Evolutionary conservation across 2,888 invertebrate genomes (phyloP), one percentile per base, ranked within the genome.

Genomic region (Tipula vernalis): DNA sequence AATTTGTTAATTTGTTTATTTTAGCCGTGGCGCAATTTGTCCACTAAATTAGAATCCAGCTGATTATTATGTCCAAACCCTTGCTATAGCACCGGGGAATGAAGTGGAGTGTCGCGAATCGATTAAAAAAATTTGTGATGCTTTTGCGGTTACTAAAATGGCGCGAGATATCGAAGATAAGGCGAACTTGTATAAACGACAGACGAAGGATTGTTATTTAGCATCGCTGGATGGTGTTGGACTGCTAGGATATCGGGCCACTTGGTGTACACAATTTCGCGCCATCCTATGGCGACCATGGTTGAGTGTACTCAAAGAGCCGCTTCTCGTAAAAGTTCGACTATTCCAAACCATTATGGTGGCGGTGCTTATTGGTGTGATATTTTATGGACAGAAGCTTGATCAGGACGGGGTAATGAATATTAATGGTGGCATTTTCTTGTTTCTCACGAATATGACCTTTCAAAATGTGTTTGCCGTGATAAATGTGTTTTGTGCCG

Each of bases 381-480:
- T 99, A 88, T 99, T 97, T 91, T 95, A 95, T 90, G 95, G 96
- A 0, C 97, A 98, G 90, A 92, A 94, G 87, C 90, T 96, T 87
- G 95, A 96, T 90, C 96, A 97, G 91, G 96, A 96, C 89, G 98
- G 97, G 1, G 97, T 98, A 0, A 96, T 96, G 95, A 98, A 98
- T 91, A 96, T 98, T 88, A 98, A 98, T 90, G 98, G 98, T 83
- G 97, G 96, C 36, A 93, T 98, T 87, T 98, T 98, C 91, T 94
- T 98, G 90, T 96, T 98, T 90, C 93, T 98, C 86, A 97, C 97
- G 15, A 98, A 97, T 90, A 96, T 98, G 95, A 98, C 98, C 5
- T 98, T 98, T 91, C 97, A 97, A 89, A 98, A 98, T 91, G 95
- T 98, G n/a, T 98, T 98, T 90, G 97, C 98, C 87, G 98, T 98